phyloP scores from a whole-genome alignment of 2,797 vertebrate genomes.

The Lemur catta region DNA sequence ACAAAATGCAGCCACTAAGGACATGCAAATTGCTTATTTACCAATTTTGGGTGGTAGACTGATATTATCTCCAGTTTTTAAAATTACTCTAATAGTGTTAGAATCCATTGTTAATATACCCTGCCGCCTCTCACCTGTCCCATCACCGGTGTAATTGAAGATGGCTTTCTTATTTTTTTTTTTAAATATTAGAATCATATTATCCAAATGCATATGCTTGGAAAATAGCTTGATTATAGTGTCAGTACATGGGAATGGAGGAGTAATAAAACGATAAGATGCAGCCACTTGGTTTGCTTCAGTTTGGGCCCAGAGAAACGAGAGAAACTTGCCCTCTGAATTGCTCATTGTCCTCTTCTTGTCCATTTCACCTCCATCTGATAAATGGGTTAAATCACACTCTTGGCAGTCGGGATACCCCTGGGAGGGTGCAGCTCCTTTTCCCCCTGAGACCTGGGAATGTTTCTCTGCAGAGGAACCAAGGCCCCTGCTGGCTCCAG shows the following conservation, averaged over 20 bases:
- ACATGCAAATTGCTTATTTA: not conserved
- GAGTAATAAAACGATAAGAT: not conserved
- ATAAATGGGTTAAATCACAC: conserved; percentile 39
- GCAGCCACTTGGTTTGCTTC: not conserved
- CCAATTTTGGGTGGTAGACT: not conserved
- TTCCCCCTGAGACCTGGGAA: not conserved
- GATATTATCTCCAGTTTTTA: not conserved
- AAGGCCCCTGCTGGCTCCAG: not conserved
- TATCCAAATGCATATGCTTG: conserved; percentile 47
- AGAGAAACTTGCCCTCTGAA: not conserved
- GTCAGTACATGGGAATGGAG: conserved; percentile 27
- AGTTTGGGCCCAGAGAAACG: conserved; percentile 13
- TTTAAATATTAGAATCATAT: conserved; percentile 37
- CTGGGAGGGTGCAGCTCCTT: not conserved
- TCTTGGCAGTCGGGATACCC: not conserved
- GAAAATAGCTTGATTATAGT: conserved; percentile 65
- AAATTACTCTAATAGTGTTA: not conserved
- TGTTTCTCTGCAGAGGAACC: not conserved
- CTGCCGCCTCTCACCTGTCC: not conserved
- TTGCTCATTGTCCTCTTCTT: not conserved
- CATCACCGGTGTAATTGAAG: conserved; percentile 8
- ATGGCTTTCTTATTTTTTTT: conserved; percentile 31
- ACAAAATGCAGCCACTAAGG: not conserved
- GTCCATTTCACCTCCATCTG: not conserved
- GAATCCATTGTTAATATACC: not conserved